Percentiles rank a stretch among this genome's conserved stretches.
These are phyloP conservation scores for Spinus olivaceus DNA, from an alignment of 2,797 vertebrate genomes.

Conservation along the genomic window DNA sequence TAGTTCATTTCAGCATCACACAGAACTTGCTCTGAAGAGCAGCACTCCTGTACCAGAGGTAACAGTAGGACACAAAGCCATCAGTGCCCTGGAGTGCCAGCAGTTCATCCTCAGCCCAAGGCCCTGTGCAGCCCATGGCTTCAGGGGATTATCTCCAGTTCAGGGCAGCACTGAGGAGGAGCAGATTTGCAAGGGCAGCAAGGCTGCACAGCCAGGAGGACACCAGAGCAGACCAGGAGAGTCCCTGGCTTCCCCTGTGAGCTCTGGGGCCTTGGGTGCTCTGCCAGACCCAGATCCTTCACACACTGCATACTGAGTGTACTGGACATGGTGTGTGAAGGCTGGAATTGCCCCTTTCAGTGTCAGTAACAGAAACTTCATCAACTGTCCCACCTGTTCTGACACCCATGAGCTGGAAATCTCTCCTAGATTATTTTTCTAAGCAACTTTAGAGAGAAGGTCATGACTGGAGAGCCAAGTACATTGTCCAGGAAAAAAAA, in stretches of 20 bases:
- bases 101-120: background rate
- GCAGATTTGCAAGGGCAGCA: background rate
- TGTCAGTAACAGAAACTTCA: background rate
- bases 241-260: background rate
- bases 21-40: background rate
- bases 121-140: background rate
- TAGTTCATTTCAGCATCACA: background rate
- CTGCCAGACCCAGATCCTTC: background rate
- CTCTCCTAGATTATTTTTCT: background rate
- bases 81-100: background rate
- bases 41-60: background rate
- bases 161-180: background rate
- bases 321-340: accelerated
- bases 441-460: background rate
- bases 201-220: background rate
- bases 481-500: background rate
- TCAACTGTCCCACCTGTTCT: background rate
- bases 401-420: accelerated
- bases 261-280: background rate
- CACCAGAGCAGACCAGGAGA: background rate
- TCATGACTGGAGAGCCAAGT: background rate
- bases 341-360: background rate
- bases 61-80: background rate
- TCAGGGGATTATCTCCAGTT: background rate
- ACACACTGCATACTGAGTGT: accelerated